Conservation (phyloP, 2,113 vertebrate species). For the Mellivora capensis region DNA sequence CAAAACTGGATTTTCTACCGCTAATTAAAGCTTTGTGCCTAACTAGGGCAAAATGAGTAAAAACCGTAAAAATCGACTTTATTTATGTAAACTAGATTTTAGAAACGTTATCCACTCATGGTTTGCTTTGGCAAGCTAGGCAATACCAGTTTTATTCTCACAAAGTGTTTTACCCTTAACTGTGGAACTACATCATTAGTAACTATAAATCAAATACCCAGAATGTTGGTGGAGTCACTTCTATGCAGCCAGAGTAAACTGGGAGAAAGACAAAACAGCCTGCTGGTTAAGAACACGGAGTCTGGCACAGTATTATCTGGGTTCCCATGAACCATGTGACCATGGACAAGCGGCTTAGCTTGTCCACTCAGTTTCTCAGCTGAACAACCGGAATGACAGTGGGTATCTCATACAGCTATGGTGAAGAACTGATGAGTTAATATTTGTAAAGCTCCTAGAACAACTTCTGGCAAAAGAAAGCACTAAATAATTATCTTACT, state of each 20-base stretch:
- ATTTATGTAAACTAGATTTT: slow-evolving; percentile 12
- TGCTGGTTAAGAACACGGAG: not conserved
- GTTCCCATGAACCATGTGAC: not conserved
- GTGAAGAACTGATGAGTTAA: not conserved
- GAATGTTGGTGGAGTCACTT: not conserved
- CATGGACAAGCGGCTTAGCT: not conserved
- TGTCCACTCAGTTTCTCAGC: not conserved
- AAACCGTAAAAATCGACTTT: slow-evolving; percentile 23
- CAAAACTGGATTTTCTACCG: not conserved
- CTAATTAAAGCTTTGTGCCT: not conserved
- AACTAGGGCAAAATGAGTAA: slow-evolving; percentile 21
- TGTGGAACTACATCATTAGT: not conserved
- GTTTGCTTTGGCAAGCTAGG: slow-evolving; percentile 31
- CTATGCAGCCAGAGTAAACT: not conserved
- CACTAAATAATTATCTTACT: not conserved
- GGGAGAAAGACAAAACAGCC: not conserved
- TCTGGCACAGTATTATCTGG: not conserved
- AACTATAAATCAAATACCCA: not conserved
- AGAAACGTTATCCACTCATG: not conserved
- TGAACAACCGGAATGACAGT: not conserved
- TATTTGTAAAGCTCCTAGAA: not conserved
- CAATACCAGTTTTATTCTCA: not conserved
- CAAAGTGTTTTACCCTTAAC: not conserved
- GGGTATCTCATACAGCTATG: not conserved
- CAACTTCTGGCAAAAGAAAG: not conserved